Conservation (phyloP, 2,113 vertebrate genomes). For the Ailurus styani region DNA sequence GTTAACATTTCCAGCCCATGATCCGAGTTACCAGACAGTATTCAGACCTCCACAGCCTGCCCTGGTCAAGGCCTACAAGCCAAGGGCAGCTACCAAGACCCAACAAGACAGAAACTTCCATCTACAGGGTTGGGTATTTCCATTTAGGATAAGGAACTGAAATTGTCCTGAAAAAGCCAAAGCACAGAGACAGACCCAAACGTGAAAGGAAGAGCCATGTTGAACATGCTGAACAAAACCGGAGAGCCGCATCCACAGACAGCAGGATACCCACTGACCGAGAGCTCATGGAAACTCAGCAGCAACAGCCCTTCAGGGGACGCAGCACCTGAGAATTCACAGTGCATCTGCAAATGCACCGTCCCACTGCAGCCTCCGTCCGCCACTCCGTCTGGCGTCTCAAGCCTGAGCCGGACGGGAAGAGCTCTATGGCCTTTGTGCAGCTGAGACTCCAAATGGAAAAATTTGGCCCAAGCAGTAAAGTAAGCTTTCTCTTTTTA, state of each 20-base stretch:
- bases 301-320: neutral
- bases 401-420: neutral
- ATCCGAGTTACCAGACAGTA: neutral
- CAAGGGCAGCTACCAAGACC: fast-evolving
- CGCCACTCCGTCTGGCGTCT: neutral
- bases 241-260: neutral
- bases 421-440: neutral
- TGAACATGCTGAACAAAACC: neutral
- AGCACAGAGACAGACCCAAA: neutral
- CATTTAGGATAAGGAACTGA: neutral
- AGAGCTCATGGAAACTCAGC: neutral
- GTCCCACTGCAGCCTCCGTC: neutral
- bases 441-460: neutral
- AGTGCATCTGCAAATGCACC: neutral
- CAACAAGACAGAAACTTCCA: neutral
- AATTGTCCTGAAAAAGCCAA: neutral
- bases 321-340: neutral
- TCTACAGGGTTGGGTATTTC: neutral
- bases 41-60: neutral
- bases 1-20: neutral
- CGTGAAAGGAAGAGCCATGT: neutral
- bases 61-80: neutral
- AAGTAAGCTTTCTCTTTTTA: conserved; percentile 1
- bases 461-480: neutral
- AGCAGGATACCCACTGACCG: too few species aligned